Percentiles rank a stretch among this genome's conserved stretches.
phyloP scores from a whole-genome alignment of 2,797 vertebrate species.

The Alauda arvensis region DNA sequence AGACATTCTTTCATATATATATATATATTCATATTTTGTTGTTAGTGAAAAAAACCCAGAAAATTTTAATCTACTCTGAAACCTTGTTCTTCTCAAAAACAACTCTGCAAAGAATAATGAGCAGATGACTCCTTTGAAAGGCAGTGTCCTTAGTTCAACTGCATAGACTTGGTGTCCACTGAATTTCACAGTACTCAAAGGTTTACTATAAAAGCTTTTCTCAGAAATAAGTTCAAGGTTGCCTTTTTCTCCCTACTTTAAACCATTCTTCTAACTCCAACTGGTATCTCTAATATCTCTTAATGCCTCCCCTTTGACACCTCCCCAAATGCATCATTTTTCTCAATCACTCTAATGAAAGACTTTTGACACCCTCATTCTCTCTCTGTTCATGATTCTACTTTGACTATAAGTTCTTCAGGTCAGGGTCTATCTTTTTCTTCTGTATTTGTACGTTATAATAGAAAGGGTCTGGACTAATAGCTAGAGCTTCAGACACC shows the following conservation, averaged over 20 bases:
- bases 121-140: slow-evolving; percentile 31
- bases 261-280: slow-evolving; percentile 52
- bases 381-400: slow-evolving; percentile 40
- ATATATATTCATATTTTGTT: background rate
- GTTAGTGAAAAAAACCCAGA: background rate
- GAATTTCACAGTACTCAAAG: slow-evolving; percentile 36
- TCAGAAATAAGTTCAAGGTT: slow-evolving; percentile 60
- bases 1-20: background rate
- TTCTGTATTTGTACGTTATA: slow-evolving; percentile 32
- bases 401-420: slow-evolving; percentile 42
- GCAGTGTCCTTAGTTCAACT: slow-evolving; percentile 40
- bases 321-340: slow-evolving; percentile 61
- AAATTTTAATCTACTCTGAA: background rate
- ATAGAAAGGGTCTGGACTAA: slow-evolving; percentile 26
- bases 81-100: slow-evolving; percentile 8
- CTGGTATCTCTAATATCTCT: slow-evolving; percentile 45
- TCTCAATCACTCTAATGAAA: slow-evolving; percentile 60
- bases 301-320: slow-evolving; percentile 66
- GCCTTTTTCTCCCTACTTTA: slow-evolving; percentile 40
- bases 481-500: background rate
- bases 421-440: slow-evolving; percentile 51
- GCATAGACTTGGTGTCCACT: slow-evolving; percentile 38
- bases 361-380: slow-evolving; percentile 53
- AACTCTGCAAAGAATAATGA: slow-evolving; percentile 5
- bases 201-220: slow-evolving; percentile 55